phyloP scores from a whole-genome alignment of 2,888 invertebrate species.

The Portevinia maculata region DNA sequence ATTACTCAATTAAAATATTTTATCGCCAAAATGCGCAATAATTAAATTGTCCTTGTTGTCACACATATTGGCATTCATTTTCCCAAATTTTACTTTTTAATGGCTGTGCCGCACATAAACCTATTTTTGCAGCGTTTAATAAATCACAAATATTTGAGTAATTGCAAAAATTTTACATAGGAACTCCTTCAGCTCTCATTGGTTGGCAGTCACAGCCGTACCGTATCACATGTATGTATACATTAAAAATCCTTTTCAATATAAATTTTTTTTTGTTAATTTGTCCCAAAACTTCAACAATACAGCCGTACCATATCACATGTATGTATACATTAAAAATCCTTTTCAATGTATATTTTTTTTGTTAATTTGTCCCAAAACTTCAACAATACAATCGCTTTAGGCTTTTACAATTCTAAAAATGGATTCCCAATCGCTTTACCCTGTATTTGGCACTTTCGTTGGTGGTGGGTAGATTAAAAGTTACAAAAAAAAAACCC shows the following conservation, averaged over 20 bases:
- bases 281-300: not conserved
- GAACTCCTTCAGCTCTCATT: too few relatives aligned
- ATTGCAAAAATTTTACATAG: too few relatives aligned
- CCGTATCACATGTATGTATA: slow-evolving; percentile 6
- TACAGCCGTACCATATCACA: slow-evolving; percentile 41
- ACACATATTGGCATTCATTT: too few relatives aligned
- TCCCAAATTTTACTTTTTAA: too few relatives aligned
- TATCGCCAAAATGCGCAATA: too few relatives aligned
- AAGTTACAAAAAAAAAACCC: slow-evolving; percentile 50
- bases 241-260: slow-evolving; percentile 11
- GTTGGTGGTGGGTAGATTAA: slow-evolving; percentile 29
- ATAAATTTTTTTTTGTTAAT: not conserved
- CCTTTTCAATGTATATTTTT: slow-evolving; percentile 9
- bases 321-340: not conserved
- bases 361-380: not conserved
- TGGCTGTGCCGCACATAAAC: too few relatives aligned
- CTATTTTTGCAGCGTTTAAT: too few relatives aligned
- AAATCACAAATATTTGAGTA: too few relatives aligned
- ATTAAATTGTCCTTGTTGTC: too few relatives aligned
- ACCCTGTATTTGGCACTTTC: not conserved
- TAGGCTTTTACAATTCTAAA: slow-evolving; percentile 32
- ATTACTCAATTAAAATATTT: too few relatives aligned
- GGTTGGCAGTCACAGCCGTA: slow-evolving; percentile 7
- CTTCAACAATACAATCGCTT: slow-evolving; percentile 14
- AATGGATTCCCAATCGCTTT: slow-evolving; percentile 16